Base-by-base conservation (phyloP, 2,888 invertebrate genomes). In the Trissonchulus latispiculum region DNA sequence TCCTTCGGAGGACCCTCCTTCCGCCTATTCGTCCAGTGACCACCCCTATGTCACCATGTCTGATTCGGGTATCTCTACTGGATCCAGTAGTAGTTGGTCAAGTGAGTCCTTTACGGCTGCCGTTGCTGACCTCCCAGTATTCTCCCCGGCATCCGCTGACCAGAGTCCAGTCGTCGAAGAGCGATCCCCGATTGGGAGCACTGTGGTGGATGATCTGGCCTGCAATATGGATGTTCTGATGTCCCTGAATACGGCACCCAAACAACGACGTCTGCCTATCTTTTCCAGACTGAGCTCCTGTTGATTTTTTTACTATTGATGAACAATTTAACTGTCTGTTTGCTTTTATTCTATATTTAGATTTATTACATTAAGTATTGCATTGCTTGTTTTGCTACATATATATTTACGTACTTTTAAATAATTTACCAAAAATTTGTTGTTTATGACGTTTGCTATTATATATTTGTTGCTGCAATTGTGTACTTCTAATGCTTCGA, bases 251-350 rank as follows among this genome's bases (percentile, higher is more conserved):
- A 48, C 23, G 8, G 48, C 8, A 48, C 48, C 48, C 8, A 48
- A 48, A 23, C 48, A 48, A 48, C 8, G 8, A 15, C 59, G 64
- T 15, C 62, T 69, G 59, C 59, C 71, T 15, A 71, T 68, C 36
- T 68, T 68, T 33, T 68, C 69, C n/a, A 32, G 69, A 33, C 69
- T 68, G 3, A 68, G 69, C 66, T 8, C 66, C 48, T 48, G 48
- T 48, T n/a, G n/a, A n/a, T n/a, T n/a, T n/a, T n/a, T n/a, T n/a
- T n/a, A n/a, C n/a, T n/a, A n/a, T n/a, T n/a, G n/a, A n/a, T n/a
- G n/a, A n/a, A n/a, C n/a, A n/a, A n/a, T n/a, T n/a, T n/a, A n/a
- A n/a, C n/a, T n/a, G n/a, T n/a, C n/a, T n/a, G n/a, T n/a, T n/a
- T n/a, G n/a, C n/a, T n/a, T n/a, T n/a, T n/a, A n/a, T n/a, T n/a